Base-by-base conservation (phyloP, 2,797 vertebrate genomes). In the Cirrhinus molitorella region DNA sequence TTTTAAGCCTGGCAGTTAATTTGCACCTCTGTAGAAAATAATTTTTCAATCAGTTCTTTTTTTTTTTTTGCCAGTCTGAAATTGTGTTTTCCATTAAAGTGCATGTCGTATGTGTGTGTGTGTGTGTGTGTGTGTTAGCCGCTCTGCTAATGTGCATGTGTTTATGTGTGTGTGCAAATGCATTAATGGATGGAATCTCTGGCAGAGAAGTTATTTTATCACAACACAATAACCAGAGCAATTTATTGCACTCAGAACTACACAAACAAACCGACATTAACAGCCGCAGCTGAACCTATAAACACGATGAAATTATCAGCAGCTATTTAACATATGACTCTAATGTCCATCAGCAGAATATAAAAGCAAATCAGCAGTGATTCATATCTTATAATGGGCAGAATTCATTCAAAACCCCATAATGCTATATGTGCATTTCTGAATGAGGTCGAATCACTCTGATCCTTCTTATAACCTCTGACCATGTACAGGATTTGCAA, bases 191-290 rank as follows among this genome's bases (percentile, higher is more conserved):
- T 79, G 1, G 59, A 73, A 37, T 61, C 43, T 73, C 25, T 11
- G 31, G 45, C 23, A 13, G 59, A 51, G 8, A 40, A 5, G 9
- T 67, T 55, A 55, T 72, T 83, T 74, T 74, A 84, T 61, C 71
- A 51, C 17, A 74, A 28, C 66, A 72, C 25, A 71, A 65, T 53
- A 31, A 47, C 40, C 67, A 65, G 87, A 77, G 87, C 23, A 59
- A 59, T 59, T 59, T 59, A 59, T 25, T 59, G 57, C 53, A 34
- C 23, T 65, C 43, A 23, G 45, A 88, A 61, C 86, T 87, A 83
- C 43, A 80, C 78, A 87, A 92, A 89, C 87, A 73, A 89, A 87
- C 85, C 12, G 31, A 59, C 70, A 70, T 63, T 89, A 88, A 91
- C 88, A 87, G 17, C 71, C 87, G 83, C 59, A 68, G 25, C 6